Percentiles rank a stretch among this genome's conserved stretches.
phyloP scores from a whole-genome alignment of 2,113 vertebrate species.

The Amphiprion ocellaris region DNA sequence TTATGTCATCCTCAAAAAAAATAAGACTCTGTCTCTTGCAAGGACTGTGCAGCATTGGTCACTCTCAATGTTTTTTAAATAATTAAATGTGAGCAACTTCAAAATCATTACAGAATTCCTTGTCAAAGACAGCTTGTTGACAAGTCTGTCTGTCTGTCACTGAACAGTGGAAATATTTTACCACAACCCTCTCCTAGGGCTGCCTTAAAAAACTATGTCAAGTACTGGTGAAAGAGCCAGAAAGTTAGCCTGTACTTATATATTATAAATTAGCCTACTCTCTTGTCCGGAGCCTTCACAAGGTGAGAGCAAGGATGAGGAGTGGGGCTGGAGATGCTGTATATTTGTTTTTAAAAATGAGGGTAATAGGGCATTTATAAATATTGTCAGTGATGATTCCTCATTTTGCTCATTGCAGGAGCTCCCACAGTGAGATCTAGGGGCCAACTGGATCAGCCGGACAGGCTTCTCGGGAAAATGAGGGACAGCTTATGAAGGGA shows the following conservation, averaged over 20 bases:
- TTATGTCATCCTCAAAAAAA: constrained; percentile 5
- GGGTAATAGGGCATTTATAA: constrained; percentile 54
- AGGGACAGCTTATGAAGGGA: constrained; percentile 16
- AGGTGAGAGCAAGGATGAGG: constrained; percentile 59
- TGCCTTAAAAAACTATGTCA: constrained; percentile 52
- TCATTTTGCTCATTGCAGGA: constrained; percentile 26
- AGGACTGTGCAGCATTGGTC: neutral
- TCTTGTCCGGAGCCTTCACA: constrained; percentile 53
- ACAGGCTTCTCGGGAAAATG: constrained; percentile 29
- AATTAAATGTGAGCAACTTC: constrained; percentile 18
- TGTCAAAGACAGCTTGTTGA: constrained; percentile 30
- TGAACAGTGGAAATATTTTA: constrained; percentile 19
- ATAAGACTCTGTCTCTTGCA: neutral
- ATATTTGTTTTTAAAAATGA: constrained; percentile 49
- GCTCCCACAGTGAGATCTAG: constrained; percentile 32
- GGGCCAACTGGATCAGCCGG: constrained; percentile 25
- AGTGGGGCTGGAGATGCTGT: constrained; percentile 9
- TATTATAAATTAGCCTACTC: constrained; percentile 63
- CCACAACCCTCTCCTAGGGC: constrained; percentile 27
- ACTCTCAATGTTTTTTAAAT: neutral
- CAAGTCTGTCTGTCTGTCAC: constrained; percentile 32
- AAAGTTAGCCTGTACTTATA: constrained; percentile 60
- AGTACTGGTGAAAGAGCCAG: constrained; percentile 42
- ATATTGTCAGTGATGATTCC: constrained; percentile 50
- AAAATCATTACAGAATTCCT: neutral